These are phyloP conservation scores for Phaonia tiefii DNA, from an alignment of 2,888 invertebrate genomes.

Conservation along the genomic window DNA sequence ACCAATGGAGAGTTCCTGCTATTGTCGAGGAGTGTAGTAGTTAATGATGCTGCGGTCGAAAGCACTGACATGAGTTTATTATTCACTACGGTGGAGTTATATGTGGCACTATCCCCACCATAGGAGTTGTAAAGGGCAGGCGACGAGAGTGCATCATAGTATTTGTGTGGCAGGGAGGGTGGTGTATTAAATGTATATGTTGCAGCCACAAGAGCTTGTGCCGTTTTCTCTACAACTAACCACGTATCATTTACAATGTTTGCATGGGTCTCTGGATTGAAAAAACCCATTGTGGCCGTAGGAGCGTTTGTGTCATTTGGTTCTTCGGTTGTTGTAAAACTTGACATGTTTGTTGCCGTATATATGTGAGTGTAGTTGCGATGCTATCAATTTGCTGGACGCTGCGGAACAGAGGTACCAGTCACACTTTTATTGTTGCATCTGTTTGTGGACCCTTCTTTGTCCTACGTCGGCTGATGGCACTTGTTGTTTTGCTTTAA, in stretches of 20 bases:
- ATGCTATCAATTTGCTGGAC: no score
- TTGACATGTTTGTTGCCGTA: no score
- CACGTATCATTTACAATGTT: conserved; percentile 52
- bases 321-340: no score
- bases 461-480: no score
- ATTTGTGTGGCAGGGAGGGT: background rate
- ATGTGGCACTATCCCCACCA: background rate
- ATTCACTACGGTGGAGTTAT: background rate
- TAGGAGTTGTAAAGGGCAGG: background rate
- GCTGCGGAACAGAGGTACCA: no score
- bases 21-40: background rate
- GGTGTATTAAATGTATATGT: background rate
- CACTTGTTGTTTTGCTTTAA: no score
- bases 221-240: conserved; percentile 56
- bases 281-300: background rate
- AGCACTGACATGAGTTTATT: conserved; percentile 28
- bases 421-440: no score
- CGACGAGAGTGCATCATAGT: background rate
- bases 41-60: conserved; percentile 16
- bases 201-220: conserved; percentile 46
- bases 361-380: no score
- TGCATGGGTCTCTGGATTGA: background rate
- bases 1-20: conserved; percentile 10
- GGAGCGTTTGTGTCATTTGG: no score
- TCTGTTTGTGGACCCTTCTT: no score